These are phyloP conservation scores for Seriola quinqueradiata DNA, from an alignment of 2,113 vertebrate species.

Conservation along the genomic window DNA sequence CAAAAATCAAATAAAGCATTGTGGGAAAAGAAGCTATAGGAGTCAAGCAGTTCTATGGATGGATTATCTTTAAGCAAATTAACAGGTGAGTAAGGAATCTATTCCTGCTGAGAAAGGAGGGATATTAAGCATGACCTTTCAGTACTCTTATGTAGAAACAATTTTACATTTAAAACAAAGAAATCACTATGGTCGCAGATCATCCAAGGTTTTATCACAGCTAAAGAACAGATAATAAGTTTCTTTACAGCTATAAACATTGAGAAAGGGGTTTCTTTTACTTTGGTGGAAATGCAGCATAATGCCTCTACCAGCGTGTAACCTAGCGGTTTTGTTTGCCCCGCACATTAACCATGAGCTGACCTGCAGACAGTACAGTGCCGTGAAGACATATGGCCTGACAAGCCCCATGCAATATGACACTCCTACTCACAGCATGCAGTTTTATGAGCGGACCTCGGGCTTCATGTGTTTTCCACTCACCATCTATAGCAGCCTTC, in stretches of 20 bases:
- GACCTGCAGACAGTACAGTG: neutral
- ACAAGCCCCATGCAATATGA: conserved; percentile 35
- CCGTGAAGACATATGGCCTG: conserved; percentile 34
- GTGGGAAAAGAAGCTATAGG: no score
- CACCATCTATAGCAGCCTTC: conserved; percentile 97
- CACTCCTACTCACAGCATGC: conserved; percentile 13
- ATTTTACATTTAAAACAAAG: neutral
- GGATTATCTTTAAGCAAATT: no score
- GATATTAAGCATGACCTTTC: neutral
- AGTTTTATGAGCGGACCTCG: neutral
- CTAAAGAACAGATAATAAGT: neutral
- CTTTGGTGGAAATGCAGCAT: neutral
- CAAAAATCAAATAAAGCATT: neutral
- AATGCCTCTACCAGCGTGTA: neutral
- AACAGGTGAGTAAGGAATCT: no score
- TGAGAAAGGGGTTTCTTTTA: neutral
- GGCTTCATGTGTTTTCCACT: conserved; percentile 69
- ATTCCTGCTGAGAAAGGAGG: neutral
- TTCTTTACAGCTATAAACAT: neutral
- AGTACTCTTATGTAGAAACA: neutral
- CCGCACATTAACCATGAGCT: neutral
- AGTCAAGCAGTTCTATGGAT: neutral
- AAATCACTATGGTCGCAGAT: no score
- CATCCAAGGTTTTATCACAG: neutral
- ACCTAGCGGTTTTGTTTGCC: neutral